Evolutionary conservation across 37 sponge, comb jelly and placozoan species (phyloP), one percentile per base, ranked within the genome.

Genomic region (Hormiphora californensis): DNA sequence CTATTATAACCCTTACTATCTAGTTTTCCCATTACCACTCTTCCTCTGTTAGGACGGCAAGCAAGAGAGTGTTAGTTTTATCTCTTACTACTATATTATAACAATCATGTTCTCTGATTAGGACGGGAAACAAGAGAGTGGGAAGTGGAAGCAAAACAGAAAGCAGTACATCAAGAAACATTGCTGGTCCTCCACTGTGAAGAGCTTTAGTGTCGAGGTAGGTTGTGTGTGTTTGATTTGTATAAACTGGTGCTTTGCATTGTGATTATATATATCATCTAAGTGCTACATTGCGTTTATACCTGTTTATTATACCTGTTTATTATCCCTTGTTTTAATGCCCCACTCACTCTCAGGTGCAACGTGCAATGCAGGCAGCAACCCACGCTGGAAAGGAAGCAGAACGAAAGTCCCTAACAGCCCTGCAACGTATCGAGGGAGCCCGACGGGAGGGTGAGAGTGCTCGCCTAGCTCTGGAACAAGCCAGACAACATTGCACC

Each of bases 381-480:
- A 73, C 81, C 8, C 81, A 73, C 25, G 81, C 81, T 33, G 81
- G 81, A 1, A 73, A 73, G 46, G 81, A 73, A 73, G 81, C 81
- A 9, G 81, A 73, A 28, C 7, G 81, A 17, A 73, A 73, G 81
- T 73, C 81, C 5, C 81, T 40, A 28, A 73, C 81, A 3, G 81
- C 81, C 9, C 81, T 73, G 44, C 81, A 73, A 46, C 12, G 81
- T 23, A 73, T 73, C 40, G 81, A 73, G 46, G 81, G 81, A 43
- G 81, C 81, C 25, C 40, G 81, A 33, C 7, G 81, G 81, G 81
- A 73, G 46, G 81, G 81, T 28, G 81, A 73, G 25, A 73, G 81
- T 40, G 81, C 81, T 17, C 41, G 81, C 25, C 46, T 73, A 27
- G 81, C 81, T 3, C 81, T 73, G 4, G 81, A 73, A 41, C 81